These are phyloP conservation scores for Ceratosolen solmsi DNA, from an alignment of 1,140 invertebrate species.

Conservation along the genomic window DNA sequence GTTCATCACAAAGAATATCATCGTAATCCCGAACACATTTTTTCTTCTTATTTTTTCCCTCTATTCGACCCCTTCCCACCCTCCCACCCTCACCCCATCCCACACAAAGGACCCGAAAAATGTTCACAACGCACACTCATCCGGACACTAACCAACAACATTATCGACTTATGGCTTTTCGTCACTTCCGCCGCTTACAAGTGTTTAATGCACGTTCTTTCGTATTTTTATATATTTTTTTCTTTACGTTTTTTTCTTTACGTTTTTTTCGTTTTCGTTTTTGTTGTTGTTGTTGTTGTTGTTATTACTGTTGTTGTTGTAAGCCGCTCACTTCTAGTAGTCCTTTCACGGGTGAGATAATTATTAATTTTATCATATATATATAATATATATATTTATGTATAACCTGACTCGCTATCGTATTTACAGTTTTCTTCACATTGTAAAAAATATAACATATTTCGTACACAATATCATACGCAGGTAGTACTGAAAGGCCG, in stretches of 20 bases:
- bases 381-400: conserved; percentile 59
- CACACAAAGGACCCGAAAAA: conserved; percentile 33
- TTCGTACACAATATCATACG: conserved; percentile 72
- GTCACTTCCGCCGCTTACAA: conserved; percentile 10
- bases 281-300: conserved; percentile 50
- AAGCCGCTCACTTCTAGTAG: conserved; percentile 51
- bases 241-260: too few relatives aligned
- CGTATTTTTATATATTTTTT: too few relatives aligned
- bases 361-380: conserved; percentile 60
- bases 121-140: conserved; percentile 22
- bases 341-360: conserved; percentile 59
- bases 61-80: neutral
- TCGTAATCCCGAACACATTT: conserved; percentile 44
- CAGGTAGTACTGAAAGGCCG: conserved; percentile 73
- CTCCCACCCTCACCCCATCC: neutral
- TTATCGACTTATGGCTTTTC: conserved; percentile 16
- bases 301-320: conserved; percentile 21
- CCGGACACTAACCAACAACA: conserved; percentile 16
- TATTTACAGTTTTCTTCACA: conserved; percentile 72
- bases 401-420: conserved; percentile 68
- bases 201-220: conserved; percentile 60
- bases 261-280: neutral
- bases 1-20: conserved; percentile 31
- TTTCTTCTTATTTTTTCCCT: neutral
- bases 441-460: conserved; percentile 74